Evolutionary conservation across 2,888 invertebrate species (phyloP).

Genomic region (Calameuta idolon): DNA sequence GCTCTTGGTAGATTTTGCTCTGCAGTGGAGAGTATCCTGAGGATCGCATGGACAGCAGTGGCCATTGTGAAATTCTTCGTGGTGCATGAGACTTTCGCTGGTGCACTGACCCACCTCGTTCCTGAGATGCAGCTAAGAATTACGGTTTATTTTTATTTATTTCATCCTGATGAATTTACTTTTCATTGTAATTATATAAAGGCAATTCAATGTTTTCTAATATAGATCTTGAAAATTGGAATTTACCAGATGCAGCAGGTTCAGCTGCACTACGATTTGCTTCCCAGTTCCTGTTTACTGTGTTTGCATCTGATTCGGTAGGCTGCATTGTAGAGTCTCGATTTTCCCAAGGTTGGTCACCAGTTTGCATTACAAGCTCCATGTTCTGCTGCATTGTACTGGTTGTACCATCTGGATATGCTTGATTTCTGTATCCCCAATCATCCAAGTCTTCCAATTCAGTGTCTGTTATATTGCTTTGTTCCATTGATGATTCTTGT

Average conservation of each 20-base stretch:
- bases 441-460: constrained; percentile 67
- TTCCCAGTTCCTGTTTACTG: constrained; percentile 24
- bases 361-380: constrained; percentile 29
- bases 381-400: constrained; percentile 26
- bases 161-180: neutral
- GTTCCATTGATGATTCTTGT: constrained; percentile 63
- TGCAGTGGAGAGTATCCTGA: constrained; percentile 42
- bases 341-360: constrained; percentile 28
- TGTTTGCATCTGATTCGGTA: constrained; percentile 19
- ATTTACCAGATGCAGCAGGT: constrained; percentile 27
- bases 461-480: constrained; percentile 74
- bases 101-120: constrained; percentile 20
- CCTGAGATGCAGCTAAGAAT: constrained; percentile 22
- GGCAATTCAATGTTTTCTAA: neutral
- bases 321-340: constrained; percentile 18
- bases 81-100: constrained; percentile 17
- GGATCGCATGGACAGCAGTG: constrained; percentile 31
- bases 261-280: constrained; percentile 20
- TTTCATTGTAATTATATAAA: neutral
- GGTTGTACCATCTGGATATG: constrained; percentile 23
- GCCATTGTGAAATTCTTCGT: constrained; percentile 42
- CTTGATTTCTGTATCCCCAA: constrained; percentile 43
- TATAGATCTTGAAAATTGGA: neutral
- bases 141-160: neutral
- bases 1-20: constrained; percentile 51